These are phyloP conservation scores for Sebastes wilsoni DNA, from an alignment of 2,797 vertebrate genomes.

Conservation along the genomic window DNA sequence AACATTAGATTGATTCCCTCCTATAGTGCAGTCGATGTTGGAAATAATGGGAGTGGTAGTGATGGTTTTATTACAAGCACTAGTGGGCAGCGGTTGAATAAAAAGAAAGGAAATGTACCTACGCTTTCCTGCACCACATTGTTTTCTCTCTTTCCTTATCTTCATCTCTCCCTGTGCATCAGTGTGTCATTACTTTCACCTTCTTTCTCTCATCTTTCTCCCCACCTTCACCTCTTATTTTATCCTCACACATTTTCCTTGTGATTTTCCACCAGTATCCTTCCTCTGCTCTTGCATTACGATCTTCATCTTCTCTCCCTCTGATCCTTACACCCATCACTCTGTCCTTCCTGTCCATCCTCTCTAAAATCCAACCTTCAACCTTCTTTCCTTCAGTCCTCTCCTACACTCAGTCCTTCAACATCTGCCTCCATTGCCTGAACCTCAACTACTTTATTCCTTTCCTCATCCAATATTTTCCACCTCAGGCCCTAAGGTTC, in stretches of 20 bases:
- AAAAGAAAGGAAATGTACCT: not conserved
- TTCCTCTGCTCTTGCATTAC: not conserved
- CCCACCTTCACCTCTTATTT: not conserved
- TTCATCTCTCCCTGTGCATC: not conserved
- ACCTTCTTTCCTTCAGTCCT: not conserved
- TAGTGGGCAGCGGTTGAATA: not conserved
- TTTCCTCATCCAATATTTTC: conserved; percentile 7
- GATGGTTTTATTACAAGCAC: conserved; percentile 11
- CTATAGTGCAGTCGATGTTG: not conserved
- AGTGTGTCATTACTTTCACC: conserved; percentile 1
- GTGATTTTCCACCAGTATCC: not conserved
- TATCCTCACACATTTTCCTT: not conserved
- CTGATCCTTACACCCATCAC: not conserved
- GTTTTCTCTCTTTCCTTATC: not conserved
- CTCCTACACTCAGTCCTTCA: not conserved
- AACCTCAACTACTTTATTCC: not conserved
- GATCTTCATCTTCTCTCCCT: not conserved
- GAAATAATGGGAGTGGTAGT: not conserved
- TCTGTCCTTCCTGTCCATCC: not conserved
- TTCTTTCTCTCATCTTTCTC: not conserved
- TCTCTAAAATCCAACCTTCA: not conserved
- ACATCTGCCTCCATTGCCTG: not conserved
- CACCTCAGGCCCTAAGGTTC: not conserved
- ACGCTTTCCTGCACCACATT: not conserved
- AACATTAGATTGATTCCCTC: not conserved